Evolutionary conservation across 2,797 vertebrate genomes (phyloP).

Genomic region (Ctenosaura bakeri): DNA sequence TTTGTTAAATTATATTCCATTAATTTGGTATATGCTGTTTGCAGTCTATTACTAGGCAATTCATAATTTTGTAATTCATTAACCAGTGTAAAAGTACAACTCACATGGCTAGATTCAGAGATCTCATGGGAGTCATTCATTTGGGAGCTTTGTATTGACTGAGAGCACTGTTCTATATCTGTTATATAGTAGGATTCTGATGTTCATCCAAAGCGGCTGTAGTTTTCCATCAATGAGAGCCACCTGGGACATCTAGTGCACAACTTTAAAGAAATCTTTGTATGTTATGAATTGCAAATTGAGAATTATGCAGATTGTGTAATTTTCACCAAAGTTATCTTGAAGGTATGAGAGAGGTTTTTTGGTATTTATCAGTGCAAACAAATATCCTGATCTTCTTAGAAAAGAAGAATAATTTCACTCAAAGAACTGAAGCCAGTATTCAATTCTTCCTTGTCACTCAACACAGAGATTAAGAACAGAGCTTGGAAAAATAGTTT

Average conservation of each 20-base stretch:
- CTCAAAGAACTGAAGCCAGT: not conserved
- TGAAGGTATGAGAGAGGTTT: not conserved
- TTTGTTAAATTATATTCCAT: constrained; percentile 40
- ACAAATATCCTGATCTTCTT: too few species aligned
- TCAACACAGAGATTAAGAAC: not conserved
- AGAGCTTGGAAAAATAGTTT: not conserved
- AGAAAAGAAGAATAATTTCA: not conserved
- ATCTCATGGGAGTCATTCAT: constrained; percentile 15
- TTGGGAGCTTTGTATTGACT: constrained; percentile 21
- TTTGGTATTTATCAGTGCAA: too few species aligned
- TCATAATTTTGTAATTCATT: constrained; percentile 34
- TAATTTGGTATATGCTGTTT: constrained; percentile 32
- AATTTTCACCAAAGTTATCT: constrained; percentile 1
- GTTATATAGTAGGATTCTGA: not conserved
- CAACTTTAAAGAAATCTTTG: constrained; percentile 7
- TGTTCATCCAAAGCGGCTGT: constrained; percentile 3
- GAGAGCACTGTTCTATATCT: not conserved
- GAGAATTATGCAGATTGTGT: constrained; percentile 19
- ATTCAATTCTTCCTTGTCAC: not conserved
- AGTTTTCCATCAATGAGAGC: constrained; percentile 2
- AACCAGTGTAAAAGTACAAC: constrained; percentile 17
- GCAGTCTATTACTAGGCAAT: constrained; percentile 27
- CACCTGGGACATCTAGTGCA: not conserved
- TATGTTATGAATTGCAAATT: constrained; percentile 12
- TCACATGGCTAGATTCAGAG: constrained; percentile 26